phyloP scores from a whole-genome alignment of 1,140 invertebrate genomes.

The Drosophila lacertosa region DNA sequence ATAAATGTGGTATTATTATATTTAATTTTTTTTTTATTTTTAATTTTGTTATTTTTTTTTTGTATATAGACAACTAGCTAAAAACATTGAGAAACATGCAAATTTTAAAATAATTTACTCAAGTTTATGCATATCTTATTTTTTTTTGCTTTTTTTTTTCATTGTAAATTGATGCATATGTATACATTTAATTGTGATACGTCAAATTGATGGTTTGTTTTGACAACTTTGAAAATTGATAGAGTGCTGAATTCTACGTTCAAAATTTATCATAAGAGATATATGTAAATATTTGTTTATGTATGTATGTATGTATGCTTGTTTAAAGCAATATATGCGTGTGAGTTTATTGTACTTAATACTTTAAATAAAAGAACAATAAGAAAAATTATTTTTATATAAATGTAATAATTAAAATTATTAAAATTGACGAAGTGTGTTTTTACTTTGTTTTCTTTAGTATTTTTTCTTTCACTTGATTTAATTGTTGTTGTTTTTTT shows the following conservation, averaged over 20 bases:
- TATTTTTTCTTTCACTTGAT: slow-evolving; percentile 49
- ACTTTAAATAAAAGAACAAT: slow-evolving; percentile 64
- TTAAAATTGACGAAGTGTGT: slow-evolving; percentile 84
- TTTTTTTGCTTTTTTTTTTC: slow-evolving; percentile 15
- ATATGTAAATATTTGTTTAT: slow-evolving; percentile 44
- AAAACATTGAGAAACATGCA: slow-evolving; percentile 84
- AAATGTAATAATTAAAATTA: slow-evolving; percentile 76
- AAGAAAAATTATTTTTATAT: slow-evolving; percentile 68
- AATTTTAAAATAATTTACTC: slow-evolving; percentile 73
- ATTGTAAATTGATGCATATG: slow-evolving; percentile 7
- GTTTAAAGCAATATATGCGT: slow-evolving; percentile 21
- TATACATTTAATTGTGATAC: slow-evolving; percentile 34
- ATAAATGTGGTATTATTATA: slow-evolving; percentile 56
- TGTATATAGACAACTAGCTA: slow-evolving; percentile 70
- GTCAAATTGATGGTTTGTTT: slow-evolving; percentile 22
- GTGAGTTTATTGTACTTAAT: slow-evolving; percentile 59
- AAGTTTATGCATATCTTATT: slow-evolving; percentile 60
- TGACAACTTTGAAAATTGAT: slow-evolving; percentile 19
- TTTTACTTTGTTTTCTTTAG: slow-evolving; percentile 48
- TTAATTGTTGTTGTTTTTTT: slow-evolving; percentile 40
- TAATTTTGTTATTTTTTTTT: slow-evolving; percentile 44
- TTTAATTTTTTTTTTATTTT: slow-evolving; percentile 51
- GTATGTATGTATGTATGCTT: slow-evolving; percentile 36
- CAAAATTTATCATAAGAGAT: slow-evolving; percentile 30
- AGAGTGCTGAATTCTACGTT: slow-evolving; percentile 10